Conservation (phyloP, 2,113 vertebrate species). For the Otolemur garnettii region DNA sequence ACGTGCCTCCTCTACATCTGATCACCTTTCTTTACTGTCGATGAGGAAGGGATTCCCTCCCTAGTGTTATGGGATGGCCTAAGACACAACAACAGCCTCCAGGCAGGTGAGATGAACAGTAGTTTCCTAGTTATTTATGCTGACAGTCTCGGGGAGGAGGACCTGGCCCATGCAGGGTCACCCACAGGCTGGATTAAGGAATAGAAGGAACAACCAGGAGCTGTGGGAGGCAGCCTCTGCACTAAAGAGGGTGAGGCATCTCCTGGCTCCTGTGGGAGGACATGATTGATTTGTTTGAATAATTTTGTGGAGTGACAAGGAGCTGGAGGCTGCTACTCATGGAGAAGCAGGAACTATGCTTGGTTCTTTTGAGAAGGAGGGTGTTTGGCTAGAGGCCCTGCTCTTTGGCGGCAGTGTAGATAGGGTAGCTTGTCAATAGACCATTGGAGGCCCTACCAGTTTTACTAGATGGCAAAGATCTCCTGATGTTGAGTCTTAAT, state of each 20-base stretch:
- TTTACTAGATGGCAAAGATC: neutral
- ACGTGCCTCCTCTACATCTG: neutral
- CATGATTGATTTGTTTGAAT: neutral
- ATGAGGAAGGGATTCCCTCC: neutral
- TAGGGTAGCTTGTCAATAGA: neutral
- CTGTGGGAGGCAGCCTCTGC: neutral
- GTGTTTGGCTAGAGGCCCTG: neutral
- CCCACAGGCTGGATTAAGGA: neutral
- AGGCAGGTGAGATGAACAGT: neutral
- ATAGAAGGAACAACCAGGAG: neutral
- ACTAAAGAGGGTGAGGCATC: neutral
- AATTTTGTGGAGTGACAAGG: neutral
- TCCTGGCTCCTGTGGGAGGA: neutral
- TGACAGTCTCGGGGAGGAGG: neutral
- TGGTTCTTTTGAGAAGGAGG: neutral
- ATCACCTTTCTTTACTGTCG: neutral
- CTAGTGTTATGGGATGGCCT: neutral
- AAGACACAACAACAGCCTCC: neutral
- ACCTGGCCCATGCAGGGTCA: neutral
- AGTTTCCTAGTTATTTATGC: neutral
- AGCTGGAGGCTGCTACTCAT: neutral
- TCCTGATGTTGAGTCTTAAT: neutral
- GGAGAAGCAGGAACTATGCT: neutral
- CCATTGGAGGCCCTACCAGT: neutral
- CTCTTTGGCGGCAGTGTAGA: neutral